Evolutionary conservation across 2,888 invertebrate species (phyloP), one percentile per base, ranked within the genome.

Genomic region (Drosophila greeni): DNA sequence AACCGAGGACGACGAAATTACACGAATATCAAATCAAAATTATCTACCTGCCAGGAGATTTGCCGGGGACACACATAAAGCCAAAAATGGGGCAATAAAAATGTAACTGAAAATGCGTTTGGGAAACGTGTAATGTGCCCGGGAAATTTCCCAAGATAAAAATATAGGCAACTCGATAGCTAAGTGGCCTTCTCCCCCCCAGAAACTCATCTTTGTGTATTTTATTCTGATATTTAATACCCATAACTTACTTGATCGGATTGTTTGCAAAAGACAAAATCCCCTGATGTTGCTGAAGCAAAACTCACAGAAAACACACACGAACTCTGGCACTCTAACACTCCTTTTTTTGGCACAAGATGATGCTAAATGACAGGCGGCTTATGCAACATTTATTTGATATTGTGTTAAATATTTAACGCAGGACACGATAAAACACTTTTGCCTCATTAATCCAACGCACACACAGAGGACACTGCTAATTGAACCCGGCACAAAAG

Each of bases 341-440:
- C 23, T 53, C 18, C n/a, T 51, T 66, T 66, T 53, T 16, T 20
- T 20, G 20, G 39, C 45, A 43, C 57, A 57, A 60, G 61, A 81
- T 81, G 59, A 81, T 81, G 75, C 69, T 69, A 42, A 60, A 47
- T 52, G 58, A 53, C 66, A 66, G 69, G 52, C 72, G 65, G 66
- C 74, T 79, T 78, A 82, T 79, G 84, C 79, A 84, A 79, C 74
- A 82, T 79, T 82, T 75, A 82, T 76, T 70, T 68, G 67, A 75
- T 77, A 78, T 74, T 75, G 73, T 84, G 82, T 84, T 74, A 82
- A 79, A 84, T 79, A 79, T 84, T 84, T 78, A 84, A 72, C 73
- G 67, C 76, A 82, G 72, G 79, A 82, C 79, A 79, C 79, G 81
- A 81, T 84, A 79, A 80, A 81, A 84, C 78, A 81, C 83, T 84